A percentile compares a stretch with the other conserved stretches of the same genome.
Evolutionary conservation across 2,888 invertebrate genomes (phyloP).

Genomic region (Arge pagana): DNA sequence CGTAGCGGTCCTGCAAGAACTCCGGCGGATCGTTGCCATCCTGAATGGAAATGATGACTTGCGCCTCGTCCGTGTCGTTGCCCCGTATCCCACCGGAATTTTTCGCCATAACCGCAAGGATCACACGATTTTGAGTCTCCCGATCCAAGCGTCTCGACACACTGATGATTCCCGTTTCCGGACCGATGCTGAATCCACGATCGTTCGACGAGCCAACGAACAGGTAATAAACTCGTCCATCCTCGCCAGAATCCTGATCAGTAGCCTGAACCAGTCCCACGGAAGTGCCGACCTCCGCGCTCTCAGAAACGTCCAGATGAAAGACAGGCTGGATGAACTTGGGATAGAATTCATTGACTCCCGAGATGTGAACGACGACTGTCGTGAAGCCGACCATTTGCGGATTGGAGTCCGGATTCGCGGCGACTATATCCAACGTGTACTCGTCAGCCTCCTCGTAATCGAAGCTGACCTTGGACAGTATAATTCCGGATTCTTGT

Average conservation of each 20-base stretch:
- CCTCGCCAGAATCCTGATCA: constrained; percentile 86
- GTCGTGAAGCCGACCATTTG: constrained; percentile 76
- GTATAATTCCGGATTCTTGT: constrained; percentile 74
- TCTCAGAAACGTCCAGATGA: constrained; percentile 91
- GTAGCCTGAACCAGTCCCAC: constrained; percentile 87
- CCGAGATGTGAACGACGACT: constrained; percentile 76
- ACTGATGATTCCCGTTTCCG: constrained; percentile 81
- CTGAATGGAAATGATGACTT: constrained; percentile 90
- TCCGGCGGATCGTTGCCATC: constrained; percentile 97
- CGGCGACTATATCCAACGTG: constrained; percentile 76
- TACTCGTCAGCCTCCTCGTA: constrained; percentile 83
- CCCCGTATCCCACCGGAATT: constrained; percentile 92
- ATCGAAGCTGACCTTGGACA: constrained; percentile 78
- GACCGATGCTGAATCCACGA: constrained; percentile 84
- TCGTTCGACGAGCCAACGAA: constrained; percentile 92
- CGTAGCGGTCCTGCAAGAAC: constrained; percentile 80
- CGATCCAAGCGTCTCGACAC: constrained; percentile 83
- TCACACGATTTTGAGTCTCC: constrained; percentile 87
- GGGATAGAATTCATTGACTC: constrained; percentile 88
- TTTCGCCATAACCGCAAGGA: constrained; percentile 91
- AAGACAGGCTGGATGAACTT: constrained; percentile 88
- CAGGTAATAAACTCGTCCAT: constrained; percentile 88
- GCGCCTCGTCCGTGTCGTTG: constrained; percentile 94
- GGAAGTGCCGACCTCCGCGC: constrained; percentile 81
- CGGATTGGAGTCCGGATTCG: constrained; percentile 78